Evolutionary conservation across 2,888 invertebrate species (phyloP).

Genomic region (Unio delphinus): DNA sequence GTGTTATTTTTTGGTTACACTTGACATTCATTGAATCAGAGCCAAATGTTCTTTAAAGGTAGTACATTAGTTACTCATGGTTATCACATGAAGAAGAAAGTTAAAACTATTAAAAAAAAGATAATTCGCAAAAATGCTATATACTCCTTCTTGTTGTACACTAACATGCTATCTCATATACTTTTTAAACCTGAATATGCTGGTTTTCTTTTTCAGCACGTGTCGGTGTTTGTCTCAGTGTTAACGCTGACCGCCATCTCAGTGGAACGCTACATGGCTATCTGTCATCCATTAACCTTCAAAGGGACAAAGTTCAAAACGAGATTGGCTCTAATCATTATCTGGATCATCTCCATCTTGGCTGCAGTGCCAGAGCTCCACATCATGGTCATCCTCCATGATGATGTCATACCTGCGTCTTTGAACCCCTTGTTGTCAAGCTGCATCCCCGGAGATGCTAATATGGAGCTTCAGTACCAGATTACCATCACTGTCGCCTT

Average conservation of each 20-base stretch:
- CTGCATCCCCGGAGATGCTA: slow-evolving; percentile 21
- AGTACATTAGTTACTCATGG: too few relatives aligned
- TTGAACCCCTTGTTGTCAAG: slow-evolving; percentile 32
- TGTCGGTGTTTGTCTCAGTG: slow-evolving; percentile 92
- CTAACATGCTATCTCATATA: not conserved
- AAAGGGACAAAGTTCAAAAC: slow-evolving; percentile 87
- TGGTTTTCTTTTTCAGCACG: slow-evolving; percentile 80
- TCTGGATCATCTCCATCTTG: slow-evolving; percentile 84
- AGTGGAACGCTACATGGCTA: slow-evolving; percentile 94
- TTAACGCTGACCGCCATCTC: slow-evolving; percentile 93
- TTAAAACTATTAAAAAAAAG: too few relatives aligned
- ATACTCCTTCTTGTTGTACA: too few relatives aligned
- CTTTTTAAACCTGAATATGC: not conserved
- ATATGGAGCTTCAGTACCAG: slow-evolving; percentile 54
- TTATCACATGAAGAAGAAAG: too few relatives aligned
- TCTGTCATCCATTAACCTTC: slow-evolving; percentile 91
- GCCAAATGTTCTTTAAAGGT: too few relatives aligned
- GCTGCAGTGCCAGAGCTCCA: slow-evolving; percentile 57
- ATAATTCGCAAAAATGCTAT: too few relatives aligned
- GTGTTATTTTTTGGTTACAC: too few relatives aligned
- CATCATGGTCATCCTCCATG: slow-evolving; percentile 25
- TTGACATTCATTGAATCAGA: too few relatives aligned
- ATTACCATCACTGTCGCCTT: slow-evolving; percentile 52
- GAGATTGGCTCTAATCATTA: slow-evolving; percentile 84
- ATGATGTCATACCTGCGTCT: slow-evolving; percentile 15